Evolutionary conservation across 2,888 invertebrate genomes (phyloP), one percentile per base, ranked within the genome.

Genomic region (Timema cristinae): DNA sequence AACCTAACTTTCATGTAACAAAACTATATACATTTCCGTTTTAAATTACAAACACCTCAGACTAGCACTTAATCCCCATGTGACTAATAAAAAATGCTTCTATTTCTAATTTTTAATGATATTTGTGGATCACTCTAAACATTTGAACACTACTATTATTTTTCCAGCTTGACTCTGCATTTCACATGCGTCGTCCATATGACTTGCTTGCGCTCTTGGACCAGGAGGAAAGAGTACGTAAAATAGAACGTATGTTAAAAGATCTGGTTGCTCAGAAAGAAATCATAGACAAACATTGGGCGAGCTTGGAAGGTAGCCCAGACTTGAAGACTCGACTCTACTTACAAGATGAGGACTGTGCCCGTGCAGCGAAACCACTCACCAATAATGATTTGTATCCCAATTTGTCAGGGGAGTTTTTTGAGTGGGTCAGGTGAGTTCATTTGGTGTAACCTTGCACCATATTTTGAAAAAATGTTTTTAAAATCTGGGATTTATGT

Each of bases 131-230:
- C 16, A 1, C 11, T 50, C 16, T 32, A 66, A 16, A n/a, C 50
- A 13, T 68, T 15, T 68, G 68, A 15, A 66, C 54, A 16, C 15
- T 70, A 13, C 49, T 61, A 59, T 59, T 69, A 50, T 74, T 70
- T 70, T 83, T 85, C 72, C 82, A 93, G 93, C 81, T 87, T 77
- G 89, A 91, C 78, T 90, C 92, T 6, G 88, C 90, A 6, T 92
- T 90, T 82, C 86, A 89, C 81, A 83, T 93, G 82, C 86, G 88
- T 54, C 85, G 88, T 50, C 90, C 93, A 0, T 88, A 90, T 79
- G 92, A 93, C 80, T 83, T 94, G 66, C 83, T 93, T 71, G 88
- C 90, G 5, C 87, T 93, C 77, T 81, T 93, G 78, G 90, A 91
- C 74, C 93, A 94, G 83, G 92, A 92, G 79, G 87, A 87, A 59